phyloP scores from a whole-genome alignment of 2,113 vertebrate genomes.

The Poecile atricapillus region DNA sequence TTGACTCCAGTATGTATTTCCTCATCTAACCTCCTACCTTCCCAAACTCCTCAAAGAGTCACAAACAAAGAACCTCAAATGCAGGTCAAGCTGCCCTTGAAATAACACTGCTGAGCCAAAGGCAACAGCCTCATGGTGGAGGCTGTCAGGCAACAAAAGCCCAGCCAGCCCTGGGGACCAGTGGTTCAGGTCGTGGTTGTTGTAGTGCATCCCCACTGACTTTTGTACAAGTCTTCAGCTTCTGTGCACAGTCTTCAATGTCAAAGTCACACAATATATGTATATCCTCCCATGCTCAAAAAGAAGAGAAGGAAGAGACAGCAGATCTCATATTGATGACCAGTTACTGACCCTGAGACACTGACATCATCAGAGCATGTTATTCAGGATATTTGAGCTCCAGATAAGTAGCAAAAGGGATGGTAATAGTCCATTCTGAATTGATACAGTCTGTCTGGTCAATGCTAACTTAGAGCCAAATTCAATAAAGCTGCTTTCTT shows the following conservation, averaged over 20 bases:
- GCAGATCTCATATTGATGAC: background rate
- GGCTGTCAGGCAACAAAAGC: background rate
- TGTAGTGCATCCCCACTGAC: background rate
- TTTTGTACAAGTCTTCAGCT: background rate
- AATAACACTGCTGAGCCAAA: background rate
- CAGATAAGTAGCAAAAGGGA: background rate
- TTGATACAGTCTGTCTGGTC: slow-evolving; percentile 1
- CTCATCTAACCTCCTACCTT: background rate
- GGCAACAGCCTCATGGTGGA: background rate
- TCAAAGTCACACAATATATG: background rate
- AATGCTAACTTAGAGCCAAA: slow-evolving; percentile 22
- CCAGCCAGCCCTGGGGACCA: background rate
- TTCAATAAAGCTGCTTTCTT: slow-evolving; percentile 32
- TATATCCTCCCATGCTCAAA: background rate
- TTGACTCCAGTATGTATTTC: background rate
- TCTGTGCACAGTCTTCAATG: background rate
- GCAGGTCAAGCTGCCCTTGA: background rate
- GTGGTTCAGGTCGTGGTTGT: background rate
- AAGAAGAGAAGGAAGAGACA: background rate
- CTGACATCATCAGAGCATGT: background rate
- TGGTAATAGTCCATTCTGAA: background rate
- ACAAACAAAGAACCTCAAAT: background rate
- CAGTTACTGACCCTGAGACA: background rate
- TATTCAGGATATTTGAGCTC: background rate
- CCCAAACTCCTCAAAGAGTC: background rate